phyloP scores from a whole-genome alignment of 2,888 invertebrate species.

The Macaria liturata region DNA sequence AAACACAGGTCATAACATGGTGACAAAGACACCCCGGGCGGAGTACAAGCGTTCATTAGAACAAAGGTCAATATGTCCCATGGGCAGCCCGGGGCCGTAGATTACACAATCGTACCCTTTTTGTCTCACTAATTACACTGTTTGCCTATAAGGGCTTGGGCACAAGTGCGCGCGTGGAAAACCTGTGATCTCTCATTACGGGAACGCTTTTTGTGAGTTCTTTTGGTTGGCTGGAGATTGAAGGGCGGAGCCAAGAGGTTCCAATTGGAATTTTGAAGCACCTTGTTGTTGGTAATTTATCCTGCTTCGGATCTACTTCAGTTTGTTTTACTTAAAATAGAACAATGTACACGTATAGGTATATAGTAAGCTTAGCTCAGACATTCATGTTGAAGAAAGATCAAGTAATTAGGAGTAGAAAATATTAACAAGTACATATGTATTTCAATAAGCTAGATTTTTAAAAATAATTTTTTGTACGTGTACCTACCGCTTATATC shows the following conservation, averaged over 20 bases:
- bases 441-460: too few species aligned
- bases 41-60: constrained; percentile 67
- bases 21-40: constrained; percentile 61
- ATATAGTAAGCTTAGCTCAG: too few species aligned
- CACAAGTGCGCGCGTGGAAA: constrained; percentile 28
- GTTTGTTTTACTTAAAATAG: not conserved
- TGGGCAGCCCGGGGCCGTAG: constrained; percentile 41
- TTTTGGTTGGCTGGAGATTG: constrained; percentile 19
- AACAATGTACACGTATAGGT: too few species aligned
- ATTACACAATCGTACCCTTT: constrained; percentile 61
- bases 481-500: too few species aligned
- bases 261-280: constrained; percentile 8
- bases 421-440: too few species aligned
- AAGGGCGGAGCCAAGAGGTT: constrained; percentile 5
- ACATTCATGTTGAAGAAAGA: too few species aligned
- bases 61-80: constrained; percentile 63
- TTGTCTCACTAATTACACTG: constrained; percentile 53
- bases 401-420: too few species aligned
- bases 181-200: constrained; percentile 35
- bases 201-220: constrained; percentile 30
- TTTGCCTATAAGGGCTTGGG: constrained; percentile 42
- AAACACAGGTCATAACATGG: constrained; percentile 33
- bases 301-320: not conserved
- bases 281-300: constrained; percentile 2
- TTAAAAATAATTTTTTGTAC: too few species aligned